Evolutionary conservation across 2,888 invertebrate species (phyloP).

Genomic region (Cheilosia vulpina): DNA sequence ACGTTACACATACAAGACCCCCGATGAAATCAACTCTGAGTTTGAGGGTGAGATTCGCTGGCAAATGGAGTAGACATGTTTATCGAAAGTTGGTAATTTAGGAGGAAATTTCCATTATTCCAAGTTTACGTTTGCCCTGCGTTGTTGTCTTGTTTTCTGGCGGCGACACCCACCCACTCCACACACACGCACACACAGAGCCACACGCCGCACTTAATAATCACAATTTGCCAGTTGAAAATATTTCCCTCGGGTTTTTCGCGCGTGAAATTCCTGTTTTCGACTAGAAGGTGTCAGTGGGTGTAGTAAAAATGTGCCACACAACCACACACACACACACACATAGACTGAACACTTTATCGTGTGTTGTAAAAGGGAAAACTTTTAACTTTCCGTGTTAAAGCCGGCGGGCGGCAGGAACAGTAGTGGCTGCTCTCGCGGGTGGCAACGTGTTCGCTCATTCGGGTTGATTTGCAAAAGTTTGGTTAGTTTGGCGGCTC

Average conservation of each 20-base stretch:
- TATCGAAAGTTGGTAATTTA: constrained; percentile 37
- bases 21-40: no score
- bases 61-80: constrained; percentile 32
- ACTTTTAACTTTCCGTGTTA: constrained; percentile 38
- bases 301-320: neutral
- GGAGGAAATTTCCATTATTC: constrained; percentile 25
- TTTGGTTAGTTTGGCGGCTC: constrained; percentile 64
- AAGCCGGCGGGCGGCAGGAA: neutral
- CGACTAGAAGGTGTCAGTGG: constrained; percentile 4
- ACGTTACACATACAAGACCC: neutral
- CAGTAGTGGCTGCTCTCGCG: neutral
- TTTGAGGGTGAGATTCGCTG: no score
- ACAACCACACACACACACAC: neutral
- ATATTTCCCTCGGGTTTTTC: constrained; percentile 66
- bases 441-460: constrained; percentile 42
- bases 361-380: constrained; percentile 28
- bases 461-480: constrained; percentile 73
- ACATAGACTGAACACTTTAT: neutral
- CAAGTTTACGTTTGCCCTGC: constrained; percentile 32
- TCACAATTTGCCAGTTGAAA: constrained; percentile 64
- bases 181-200: neutral
- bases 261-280: constrained; percentile 71
- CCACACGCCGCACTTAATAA: constrained; percentile 41
- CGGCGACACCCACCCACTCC: neutral
- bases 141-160: neutral